Conservation (phyloP, 2,113 vertebrate genomes). For the Labeo rohita region DNA sequence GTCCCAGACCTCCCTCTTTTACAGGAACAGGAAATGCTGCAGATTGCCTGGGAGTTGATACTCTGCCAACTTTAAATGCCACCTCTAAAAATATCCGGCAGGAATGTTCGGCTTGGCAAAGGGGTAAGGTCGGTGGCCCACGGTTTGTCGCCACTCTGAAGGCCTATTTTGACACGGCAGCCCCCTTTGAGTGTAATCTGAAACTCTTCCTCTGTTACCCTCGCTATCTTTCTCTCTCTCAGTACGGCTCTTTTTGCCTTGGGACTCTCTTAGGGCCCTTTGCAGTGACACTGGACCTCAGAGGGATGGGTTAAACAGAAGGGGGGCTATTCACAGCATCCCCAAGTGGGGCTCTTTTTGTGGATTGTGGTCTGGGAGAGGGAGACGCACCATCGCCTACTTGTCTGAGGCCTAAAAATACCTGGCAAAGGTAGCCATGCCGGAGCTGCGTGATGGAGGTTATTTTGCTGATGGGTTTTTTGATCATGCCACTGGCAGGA, state of each 20-base stretch:
- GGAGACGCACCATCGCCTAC: constrained; percentile 43
- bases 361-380: constrained; percentile 55
- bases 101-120: constrained; percentile 72
- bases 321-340: constrained; percentile 58
- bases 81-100: constrained; percentile 74
- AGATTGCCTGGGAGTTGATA: constrained; percentile 67
- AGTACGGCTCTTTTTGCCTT: constrained; percentile 67
- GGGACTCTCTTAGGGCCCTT: constrained; percentile 49
- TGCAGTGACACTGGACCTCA: constrained; percentile 51
- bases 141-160: constrained; percentile 71
- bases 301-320: constrained; percentile 48
- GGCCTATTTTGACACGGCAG: constrained; percentile 69
- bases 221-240: constrained; percentile 40
- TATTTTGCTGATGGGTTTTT: constrained; percentile 35
- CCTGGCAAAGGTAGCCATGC: constrained; percentile 51
- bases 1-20: constrained; percentile 56
- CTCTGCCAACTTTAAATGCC: constrained; percentile 77
- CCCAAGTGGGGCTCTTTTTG: constrained; percentile 41
- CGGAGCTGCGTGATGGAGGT: constrained; percentile 19
- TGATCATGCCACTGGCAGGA: constrained; percentile 29
- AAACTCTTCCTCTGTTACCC: constrained; percentile 54
- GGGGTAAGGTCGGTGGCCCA: constrained; percentile 56
- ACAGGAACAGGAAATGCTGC: constrained; percentile 77
- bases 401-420: constrained; percentile 65
- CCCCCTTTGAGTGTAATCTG: constrained; percentile 65